Percentiles rank a stretch among this genome's conserved stretches.
Evolutionary conservation across 2,888 invertebrate species (phyloP).

Genomic region (Drosophila mercatorum): DNA sequence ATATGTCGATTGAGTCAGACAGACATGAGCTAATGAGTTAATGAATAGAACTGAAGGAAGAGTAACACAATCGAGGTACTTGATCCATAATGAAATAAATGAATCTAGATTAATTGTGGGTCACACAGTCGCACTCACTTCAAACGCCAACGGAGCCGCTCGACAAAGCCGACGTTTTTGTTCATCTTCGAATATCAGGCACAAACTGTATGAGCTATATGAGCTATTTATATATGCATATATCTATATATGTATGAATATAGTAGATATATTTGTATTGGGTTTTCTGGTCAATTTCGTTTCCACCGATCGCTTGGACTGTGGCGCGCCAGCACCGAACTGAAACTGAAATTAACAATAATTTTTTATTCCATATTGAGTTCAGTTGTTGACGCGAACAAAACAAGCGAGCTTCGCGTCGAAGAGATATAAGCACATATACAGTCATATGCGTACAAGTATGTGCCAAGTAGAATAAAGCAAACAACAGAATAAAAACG

Average conservation of each 20-base stretch:
- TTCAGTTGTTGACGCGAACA: slow-evolving; percentile 48
- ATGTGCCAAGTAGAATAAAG: slow-evolving; percentile 41
- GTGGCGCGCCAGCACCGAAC: slow-evolving; percentile 67
- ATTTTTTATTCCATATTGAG: slow-evolving; percentile 54
- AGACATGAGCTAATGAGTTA: slow-evolving; percentile 10
- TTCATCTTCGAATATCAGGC: slow-evolving; percentile 65
- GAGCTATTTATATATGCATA: neutral
- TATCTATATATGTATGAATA: neutral
- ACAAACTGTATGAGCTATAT: slow-evolving; percentile 6
- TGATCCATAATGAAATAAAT: slow-evolving; percentile 35
- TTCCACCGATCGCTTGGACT: slow-evolving; percentile 60
- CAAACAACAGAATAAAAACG: slow-evolving; percentile 69
- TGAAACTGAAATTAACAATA: slow-evolving; percentile 73
- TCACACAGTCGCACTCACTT: slow-evolving; percentile 75
- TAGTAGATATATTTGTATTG: neutral
- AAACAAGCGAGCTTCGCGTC: slow-evolving; percentile 34
- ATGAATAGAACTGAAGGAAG: slow-evolving; percentile 14
- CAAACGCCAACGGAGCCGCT: slow-evolving; percentile 76
- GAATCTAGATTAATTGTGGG: slow-evolving; percentile 40
- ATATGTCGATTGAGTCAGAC: slow-evolving; percentile 39
- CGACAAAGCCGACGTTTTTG: slow-evolving; percentile 73
- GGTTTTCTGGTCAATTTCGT: slow-evolving; percentile 6
- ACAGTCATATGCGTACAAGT: slow-evolving; percentile 22
- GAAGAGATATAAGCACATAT: slow-evolving; percentile 11
- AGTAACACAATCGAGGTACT: neutral